Evolutionary conservation across 2,113 vertebrate genomes (phyloP), one percentile per base, ranked within the genome.

Genomic region (Hippocampus barbouri): DNA sequence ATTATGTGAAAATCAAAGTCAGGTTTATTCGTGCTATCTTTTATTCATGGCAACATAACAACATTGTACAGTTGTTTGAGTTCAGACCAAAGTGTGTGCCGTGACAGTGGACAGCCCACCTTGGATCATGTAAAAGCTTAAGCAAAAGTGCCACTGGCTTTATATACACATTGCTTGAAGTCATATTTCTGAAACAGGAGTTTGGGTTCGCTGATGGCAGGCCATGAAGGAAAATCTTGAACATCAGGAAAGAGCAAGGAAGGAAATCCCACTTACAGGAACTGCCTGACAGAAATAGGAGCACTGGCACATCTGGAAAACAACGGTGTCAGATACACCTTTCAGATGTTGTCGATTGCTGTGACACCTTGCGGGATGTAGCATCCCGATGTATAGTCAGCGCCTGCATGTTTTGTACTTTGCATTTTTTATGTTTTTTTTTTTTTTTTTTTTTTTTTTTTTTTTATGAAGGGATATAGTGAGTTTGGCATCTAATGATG

Each of bases 261-360:
- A 88, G 89, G 89, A 90, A 89, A 76, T 83, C 69, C 59, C 68
- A 71, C 62, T 77, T 71, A 83, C 82, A 87, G 88, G 88, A 90
- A 85, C 70, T 66, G 79, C 77, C 57, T 60, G 77, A 89, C 85
- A 89, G 87, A 89, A 83, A 83, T 81, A 82, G 82, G 85, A 86
- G 85, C 78, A 34, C 66, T 72, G 70, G 67, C 20, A 69, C 30
- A 76, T 40, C 62, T 67, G 51, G 69, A 83, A 78, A 84, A 81
- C 72, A 71, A 40, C 0, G 16, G 49, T 21, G 38, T 38, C 66
- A 66, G 70, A 57, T 4, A 30, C 41, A 34, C 38, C 25, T 53
- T 65, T 59, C 57, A 81, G 75, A 71, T 73, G 65, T 61, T 45
- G 54, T 66, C 49, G 68, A 79, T 62, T n/a, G 3, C 21, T 64